A percentile compares a stretch with the other conserved stretches of the same genome.
These are phyloP conservation scores for Entelurus aequoreus DNA, from an alignment of 2,113 vertebrate species.

Conservation along the genomic window DNA sequence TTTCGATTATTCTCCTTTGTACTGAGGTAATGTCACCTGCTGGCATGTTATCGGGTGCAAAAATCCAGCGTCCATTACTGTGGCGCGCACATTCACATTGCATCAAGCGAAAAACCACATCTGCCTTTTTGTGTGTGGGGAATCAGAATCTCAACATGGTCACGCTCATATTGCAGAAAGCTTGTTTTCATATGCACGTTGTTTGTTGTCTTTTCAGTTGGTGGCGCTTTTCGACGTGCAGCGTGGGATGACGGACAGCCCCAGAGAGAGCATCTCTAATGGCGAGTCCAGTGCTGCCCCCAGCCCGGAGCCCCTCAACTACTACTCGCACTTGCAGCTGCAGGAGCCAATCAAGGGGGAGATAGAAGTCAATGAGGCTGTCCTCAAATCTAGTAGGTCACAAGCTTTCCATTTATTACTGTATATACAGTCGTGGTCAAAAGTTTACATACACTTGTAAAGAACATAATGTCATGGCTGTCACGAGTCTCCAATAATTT, in stretches of 20 bases:
- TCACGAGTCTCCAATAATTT: too few relatives aligned
- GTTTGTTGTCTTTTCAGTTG: conserved; percentile 69
- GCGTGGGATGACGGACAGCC: conserved; percentile 59
- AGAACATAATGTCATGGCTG: too few relatives aligned
- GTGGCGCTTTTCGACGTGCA: conserved; percentile 81
- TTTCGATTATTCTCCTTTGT: conserved; percentile 1
- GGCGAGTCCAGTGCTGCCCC: conserved; percentile 70
- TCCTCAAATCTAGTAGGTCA: conserved; percentile 84
- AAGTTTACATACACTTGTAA: too few relatives aligned
- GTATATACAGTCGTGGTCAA: too few relatives aligned
- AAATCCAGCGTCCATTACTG: conserved; percentile 16
- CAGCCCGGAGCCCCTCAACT: conserved; percentile 64
- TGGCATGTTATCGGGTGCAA: conserved; percentile 6
- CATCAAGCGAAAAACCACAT: not conserved
- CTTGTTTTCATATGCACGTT: not conserved
- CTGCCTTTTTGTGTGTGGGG: not conserved
- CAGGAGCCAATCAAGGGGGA: conserved; percentile 76
- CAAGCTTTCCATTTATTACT: not conserved
- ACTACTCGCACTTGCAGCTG: conserved; percentile 69
- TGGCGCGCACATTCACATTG: not conserved
- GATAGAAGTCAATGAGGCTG: conserved; percentile 87
- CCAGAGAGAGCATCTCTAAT: conserved; percentile 60
- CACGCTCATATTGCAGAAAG: not conserved
- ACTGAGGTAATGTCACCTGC: not conserved
- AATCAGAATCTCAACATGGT: not conserved